Evolutionary conservation across 2,113 vertebrate species (phyloP).

Genomic region (Macheiramphus alcinus): DNA sequence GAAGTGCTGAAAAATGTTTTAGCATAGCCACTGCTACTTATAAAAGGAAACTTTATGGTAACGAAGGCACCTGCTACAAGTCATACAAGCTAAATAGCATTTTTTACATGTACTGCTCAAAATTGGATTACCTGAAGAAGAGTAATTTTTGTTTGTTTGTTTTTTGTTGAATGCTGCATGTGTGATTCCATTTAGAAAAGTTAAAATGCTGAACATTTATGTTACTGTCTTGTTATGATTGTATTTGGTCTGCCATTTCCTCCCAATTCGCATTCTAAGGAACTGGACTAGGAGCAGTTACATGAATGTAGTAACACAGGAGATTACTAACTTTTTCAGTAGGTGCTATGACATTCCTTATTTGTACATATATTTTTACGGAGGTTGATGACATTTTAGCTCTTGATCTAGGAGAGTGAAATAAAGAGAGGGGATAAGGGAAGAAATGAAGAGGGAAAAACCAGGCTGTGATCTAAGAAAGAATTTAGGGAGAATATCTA

Average conservation of each 20-base stretch:
- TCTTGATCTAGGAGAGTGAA: neutral
- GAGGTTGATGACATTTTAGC: neutral
- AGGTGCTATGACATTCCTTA: neutral
- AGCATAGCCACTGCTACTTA: neutral
- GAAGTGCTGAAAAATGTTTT: neutral
- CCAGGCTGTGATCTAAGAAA: neutral
- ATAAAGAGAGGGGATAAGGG: neutral
- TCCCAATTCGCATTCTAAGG: neutral
- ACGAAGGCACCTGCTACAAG: neutral
- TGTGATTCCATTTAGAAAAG: neutral
- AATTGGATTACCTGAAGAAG: neutral
- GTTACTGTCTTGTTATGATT: neutral
- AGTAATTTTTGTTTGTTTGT: neutral
- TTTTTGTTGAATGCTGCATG: neutral
- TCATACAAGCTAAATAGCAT: neutral
- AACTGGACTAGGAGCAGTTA: neutral
- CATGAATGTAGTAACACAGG: neutral
- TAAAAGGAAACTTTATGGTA: neutral
- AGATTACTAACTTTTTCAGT: neutral
- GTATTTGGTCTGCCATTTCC: neutral
- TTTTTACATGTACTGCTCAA: neutral
- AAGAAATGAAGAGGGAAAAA: neutral
- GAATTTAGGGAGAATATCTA: neutral
- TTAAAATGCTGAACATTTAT: neutral
- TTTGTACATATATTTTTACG: neutral